phyloP scores from a whole-genome alignment of 2,113 vertebrate species.

The Sylvietta virens region DNA sequence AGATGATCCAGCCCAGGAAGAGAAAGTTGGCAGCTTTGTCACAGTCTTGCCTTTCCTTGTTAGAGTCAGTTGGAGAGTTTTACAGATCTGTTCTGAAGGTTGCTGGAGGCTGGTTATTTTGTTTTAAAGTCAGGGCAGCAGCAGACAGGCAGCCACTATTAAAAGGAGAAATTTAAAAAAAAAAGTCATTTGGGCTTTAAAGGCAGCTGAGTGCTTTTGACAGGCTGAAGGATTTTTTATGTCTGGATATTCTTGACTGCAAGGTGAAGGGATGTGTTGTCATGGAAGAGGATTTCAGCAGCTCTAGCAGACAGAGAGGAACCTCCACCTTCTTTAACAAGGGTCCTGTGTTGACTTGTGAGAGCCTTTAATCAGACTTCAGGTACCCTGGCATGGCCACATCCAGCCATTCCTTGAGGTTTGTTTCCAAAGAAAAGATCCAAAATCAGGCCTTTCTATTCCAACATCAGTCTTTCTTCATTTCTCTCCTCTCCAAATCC shows the following conservation, averaged over 20 bases:
- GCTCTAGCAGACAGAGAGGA: background rate
- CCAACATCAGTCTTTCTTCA: background rate
- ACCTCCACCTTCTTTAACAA: background rate
- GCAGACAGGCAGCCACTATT: background rate
- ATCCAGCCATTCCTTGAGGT: background rate
- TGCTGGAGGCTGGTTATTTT: constrained; percentile 30
- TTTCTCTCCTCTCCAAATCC: background rate
- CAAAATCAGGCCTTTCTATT: background rate
- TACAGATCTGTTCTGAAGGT: constrained; percentile 33
- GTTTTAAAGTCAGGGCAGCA: background rate
- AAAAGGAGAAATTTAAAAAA: background rate
- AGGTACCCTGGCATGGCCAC: background rate
- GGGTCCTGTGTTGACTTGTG: background rate
- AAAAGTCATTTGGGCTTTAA: background rate
- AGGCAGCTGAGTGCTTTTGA: background rate
- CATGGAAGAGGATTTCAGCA: background rate
- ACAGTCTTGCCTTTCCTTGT: constrained; percentile 22
- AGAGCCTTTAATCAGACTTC: background rate
- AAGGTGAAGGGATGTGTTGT: background rate
- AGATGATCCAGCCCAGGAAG: background rate
- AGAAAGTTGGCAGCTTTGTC: constrained; percentile 2
- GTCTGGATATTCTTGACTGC: background rate
- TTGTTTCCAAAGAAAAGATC: background rate
- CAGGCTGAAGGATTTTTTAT: background rate
- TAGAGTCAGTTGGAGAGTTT: background rate